A percentile compares a stretch with the other conserved stretches of the same genome.
Conservation (phyloP, 2,797 vertebrate species). For the Neostethus bicornis region DNA sequence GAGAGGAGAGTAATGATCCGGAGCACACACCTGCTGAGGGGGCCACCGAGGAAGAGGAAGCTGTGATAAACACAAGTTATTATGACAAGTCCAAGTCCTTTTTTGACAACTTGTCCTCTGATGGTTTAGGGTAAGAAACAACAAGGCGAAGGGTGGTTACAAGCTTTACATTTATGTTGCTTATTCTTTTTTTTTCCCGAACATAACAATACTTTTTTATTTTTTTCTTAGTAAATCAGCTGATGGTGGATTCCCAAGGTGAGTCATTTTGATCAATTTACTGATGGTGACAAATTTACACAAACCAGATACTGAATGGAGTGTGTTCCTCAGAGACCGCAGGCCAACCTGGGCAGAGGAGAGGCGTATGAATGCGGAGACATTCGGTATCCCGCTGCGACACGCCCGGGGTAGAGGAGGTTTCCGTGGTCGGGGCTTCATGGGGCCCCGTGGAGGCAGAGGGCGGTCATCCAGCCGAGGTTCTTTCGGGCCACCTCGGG, state of each 20-base stretch:
- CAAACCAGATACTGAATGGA: too few relatives aligned
- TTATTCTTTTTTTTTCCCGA: too few relatives aligned
- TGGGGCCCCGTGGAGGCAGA: conserved; percentile 89
- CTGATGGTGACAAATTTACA: too few relatives aligned
- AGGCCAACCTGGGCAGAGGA: conserved; percentile 97
- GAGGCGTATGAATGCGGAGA: conserved; percentile 93
- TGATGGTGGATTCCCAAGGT: conserved; percentile 73
- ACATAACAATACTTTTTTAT: conserved; percentile 1
- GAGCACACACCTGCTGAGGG: conserved; percentile 90
- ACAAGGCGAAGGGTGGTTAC: too few relatives aligned
- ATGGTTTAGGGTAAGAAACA: conserved; percentile 85
- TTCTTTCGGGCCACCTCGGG: conserved; percentile 76
- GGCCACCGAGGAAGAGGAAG: conserved; percentile 86
- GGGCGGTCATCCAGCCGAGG: conserved; percentile 84
- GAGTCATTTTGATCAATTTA: conserved; percentile 22
- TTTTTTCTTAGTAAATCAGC: conserved; percentile 67
- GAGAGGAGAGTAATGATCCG: conserved; percentile 90
- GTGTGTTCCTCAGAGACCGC: conserved; percentile 81
- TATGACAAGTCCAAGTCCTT: conserved; percentile 99
- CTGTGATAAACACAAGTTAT: conserved; percentile 87
- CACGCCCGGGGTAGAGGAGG: conserved; percentile 89
- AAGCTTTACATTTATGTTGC: too few relatives aligned
- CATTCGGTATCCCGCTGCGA: conserved; percentile 93
- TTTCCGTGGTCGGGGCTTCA: conserved; percentile 86
- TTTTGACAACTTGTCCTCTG: conserved; percentile 97